Evolutionary conservation across 2,888 invertebrate genomes (phyloP), one percentile per base, ranked within the genome.

Genomic region (Philopedon plagiatum): DNA sequence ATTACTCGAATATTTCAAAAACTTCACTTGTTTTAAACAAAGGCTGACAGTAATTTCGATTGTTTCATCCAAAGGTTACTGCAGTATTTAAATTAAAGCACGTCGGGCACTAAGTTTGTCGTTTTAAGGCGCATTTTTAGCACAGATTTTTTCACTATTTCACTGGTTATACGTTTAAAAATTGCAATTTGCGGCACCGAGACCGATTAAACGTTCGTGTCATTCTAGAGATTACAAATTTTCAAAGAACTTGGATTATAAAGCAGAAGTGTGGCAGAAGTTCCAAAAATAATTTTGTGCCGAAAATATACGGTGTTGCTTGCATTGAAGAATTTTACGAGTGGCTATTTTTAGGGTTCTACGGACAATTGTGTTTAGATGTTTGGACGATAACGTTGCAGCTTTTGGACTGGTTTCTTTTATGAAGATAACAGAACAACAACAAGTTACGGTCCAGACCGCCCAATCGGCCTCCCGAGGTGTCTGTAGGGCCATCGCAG

Each of bases 231-330:
- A 70, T 46, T 70, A 21, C 5, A 64, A 60, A 71, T 73, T 68
- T 62, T 39, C 61, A 60, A 73, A 73, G 73, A 73, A 68, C 41
- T 57, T 67, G 73, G 73, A 73, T 64, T 68, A 18, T 73, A 58
- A 67, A 46, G 39, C 73, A 73, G 73, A 73, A 51, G 51, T 29
- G 15, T 15, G 26, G 51, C 29, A 51, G 26, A 71, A 39, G 60
- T 49, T 58, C 65, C 60, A 49, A 73, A 73, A 73, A 73, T 73
- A 73, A 67, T 21, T 68, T 23, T 19, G 32, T 39, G 62, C 68
- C 57, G 56, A 68, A 73, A 73, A 73, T 73, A 72, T 13, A 13
- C 64, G 56, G 49, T 39, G 32, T 23, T 18, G 54, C 56, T 54
- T 56, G 64, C 63, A 64, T 64, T 62, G 37, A 39, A 62, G 67